These are phyloP conservation scores for Nycticryphes semicollaris DNA, from an alignment of 2,113 vertebrate species.

Conservation along the genomic window DNA sequence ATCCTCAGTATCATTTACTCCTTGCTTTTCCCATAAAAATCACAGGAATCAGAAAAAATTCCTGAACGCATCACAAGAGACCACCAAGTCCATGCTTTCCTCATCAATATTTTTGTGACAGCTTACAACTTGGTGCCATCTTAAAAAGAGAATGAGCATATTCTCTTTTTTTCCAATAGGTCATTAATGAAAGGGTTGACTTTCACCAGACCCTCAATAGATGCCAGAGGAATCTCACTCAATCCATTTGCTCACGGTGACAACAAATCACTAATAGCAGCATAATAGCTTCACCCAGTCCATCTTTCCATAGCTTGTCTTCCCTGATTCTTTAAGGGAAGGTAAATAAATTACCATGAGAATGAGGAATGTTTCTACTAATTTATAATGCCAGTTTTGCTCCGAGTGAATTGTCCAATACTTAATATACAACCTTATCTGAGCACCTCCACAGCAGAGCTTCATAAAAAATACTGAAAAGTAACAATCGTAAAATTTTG, in stretches of 20 bases:
- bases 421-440: conserved; percentile 32
- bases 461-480: conserved; percentile 19
- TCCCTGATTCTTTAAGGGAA: background rate
- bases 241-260: background rate
- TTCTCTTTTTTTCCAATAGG: background rate
- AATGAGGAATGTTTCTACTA: background rate
- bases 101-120: background rate
- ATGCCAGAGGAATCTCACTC: background rate
- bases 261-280: background rate
- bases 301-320: background rate
- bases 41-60: background rate
- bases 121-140: background rate
- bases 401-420: background rate
- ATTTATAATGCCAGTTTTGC: conserved; percentile 13
- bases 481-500: conserved; percentile 25
- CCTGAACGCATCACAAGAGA: background rate
- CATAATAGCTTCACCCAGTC: background rate
- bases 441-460: background rate
- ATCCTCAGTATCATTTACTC: background rate
- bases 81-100: background rate
- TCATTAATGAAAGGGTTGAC: background rate
- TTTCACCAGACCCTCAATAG: background rate
- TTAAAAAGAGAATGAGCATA: background rate
- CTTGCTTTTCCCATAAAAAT: background rate
- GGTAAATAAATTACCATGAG: background rate